Percentiles rank a stretch among this genome's conserved stretches.
Conservation (phyloP, 2,113 vertebrate genomes). For the Lutjanus erythropterus region DNA sequence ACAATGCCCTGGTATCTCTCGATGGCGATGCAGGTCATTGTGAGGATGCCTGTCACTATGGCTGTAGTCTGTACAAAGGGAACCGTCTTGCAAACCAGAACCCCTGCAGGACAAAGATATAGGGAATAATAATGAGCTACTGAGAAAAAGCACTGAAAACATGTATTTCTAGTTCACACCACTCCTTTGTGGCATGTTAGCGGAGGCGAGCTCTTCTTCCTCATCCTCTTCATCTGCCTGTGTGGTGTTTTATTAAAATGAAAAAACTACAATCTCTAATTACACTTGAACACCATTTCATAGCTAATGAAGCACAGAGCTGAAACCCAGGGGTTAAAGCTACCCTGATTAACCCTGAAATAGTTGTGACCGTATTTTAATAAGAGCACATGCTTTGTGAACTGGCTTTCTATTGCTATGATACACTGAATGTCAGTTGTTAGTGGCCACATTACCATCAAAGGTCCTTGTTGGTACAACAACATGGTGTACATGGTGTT, state of each 20-base stretch:
- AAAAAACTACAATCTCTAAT: neutral
- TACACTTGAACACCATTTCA: neutral
- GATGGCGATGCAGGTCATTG: conserved; percentile 89
- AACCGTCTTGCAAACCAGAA: conserved; percentile 88
- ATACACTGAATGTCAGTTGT: conserved; percentile 1
- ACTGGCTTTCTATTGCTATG: conserved; percentile 16
- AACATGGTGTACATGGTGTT: neutral
- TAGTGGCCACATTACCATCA: neutral
- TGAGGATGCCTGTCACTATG: conserved; percentile 88
- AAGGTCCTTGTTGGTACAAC: neutral
- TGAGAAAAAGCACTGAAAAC: neutral
- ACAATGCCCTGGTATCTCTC: conserved; percentile 90
- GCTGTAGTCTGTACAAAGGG: conserved; percentile 89
- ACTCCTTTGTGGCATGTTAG: neutral
- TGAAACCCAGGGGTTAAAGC: neutral
- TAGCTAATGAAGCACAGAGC: conserved; percentile 3
- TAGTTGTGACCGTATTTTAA: conserved; percentile 10
- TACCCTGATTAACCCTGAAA: neutral
- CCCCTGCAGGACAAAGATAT: conserved; percentile 74
- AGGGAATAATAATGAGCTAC: neutral
- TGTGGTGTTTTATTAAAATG: neutral
- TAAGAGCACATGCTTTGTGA: conserved; percentile 29
- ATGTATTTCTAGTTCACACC: neutral
- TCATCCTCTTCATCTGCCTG: neutral
- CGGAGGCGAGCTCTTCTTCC: neutral